These are phyloP conservation scores for Eugnorisma glareosa DNA, from an alignment of 2,888 invertebrate species.

Conservation along the genomic window DNA sequence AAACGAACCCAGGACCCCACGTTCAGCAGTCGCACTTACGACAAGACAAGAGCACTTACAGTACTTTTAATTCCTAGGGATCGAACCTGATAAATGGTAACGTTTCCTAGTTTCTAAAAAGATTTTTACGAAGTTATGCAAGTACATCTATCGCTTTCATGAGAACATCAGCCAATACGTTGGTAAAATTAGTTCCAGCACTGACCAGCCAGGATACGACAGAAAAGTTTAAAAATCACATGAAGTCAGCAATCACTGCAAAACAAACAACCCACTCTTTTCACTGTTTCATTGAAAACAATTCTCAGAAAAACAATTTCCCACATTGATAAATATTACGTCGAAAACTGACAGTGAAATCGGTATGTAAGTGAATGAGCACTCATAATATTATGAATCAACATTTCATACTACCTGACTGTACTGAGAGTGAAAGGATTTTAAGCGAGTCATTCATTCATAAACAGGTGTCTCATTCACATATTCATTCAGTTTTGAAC, in stretches of 20 bases:
- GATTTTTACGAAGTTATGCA: too few species aligned
- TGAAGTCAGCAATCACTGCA: not conserved
- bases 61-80: too few species aligned
- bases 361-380: constrained; percentile 16
- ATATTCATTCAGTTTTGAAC: constrained; percentile 20
- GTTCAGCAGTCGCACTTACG: too few species aligned
- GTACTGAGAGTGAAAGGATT: constrained; percentile 43
- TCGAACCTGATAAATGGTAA: too few species aligned
- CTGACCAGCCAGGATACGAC: not conserved
- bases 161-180: too few species aligned
- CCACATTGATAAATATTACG: constrained; percentile 14
- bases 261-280: not conserved
- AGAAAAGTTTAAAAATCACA: not conserved
- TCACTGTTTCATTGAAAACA: not conserved
- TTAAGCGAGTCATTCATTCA: constrained; percentile 42
- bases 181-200: too few species aligned
- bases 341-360: constrained; percentile 7
- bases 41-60: too few species aligned
- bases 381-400: constrained; percentile 49
- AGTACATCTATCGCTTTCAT: too few species aligned
- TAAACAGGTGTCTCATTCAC: constrained; percentile 46
- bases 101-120: too few species aligned
- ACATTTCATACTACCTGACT: constrained; percentile 29
- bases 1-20: too few species aligned
- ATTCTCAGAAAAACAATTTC: constrained; percentile 1